Percentiles rank a stretch among this genome's conserved stretches.
phyloP scores from a whole-genome alignment of 2,888 invertebrate genomes.

The Ennomos quercinarius region DNA sequence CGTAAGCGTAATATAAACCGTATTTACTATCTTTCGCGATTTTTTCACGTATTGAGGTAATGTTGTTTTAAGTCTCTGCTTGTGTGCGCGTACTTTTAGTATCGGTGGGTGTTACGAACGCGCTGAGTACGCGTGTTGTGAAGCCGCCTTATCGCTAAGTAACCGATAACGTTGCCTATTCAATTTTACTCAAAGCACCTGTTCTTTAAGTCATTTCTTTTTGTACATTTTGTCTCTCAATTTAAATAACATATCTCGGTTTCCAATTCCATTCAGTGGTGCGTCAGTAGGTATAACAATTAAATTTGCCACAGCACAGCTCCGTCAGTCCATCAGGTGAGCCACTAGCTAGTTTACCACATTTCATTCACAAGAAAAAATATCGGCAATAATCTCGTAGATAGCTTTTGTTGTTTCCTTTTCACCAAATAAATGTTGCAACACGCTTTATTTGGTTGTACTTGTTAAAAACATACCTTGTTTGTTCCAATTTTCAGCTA shows the following conservation, averaged over 20 bases:
- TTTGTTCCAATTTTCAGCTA: slow-evolving; percentile 4
- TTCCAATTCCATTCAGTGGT: slow-evolving; percentile 42
- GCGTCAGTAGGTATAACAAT: slow-evolving; percentile 44
- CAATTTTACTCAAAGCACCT: slow-evolving; percentile 54
- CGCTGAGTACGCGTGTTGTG: slow-evolving; percentile 54
- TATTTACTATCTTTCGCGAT: slow-evolving; percentile 3
- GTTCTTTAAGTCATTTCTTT: slow-evolving; percentile 47
- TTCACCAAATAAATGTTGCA: background rate
- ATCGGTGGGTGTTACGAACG: slow-evolving; percentile 43
- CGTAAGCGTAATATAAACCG: slow-evolving; percentile 9
- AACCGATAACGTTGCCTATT: slow-evolving; percentile 56
- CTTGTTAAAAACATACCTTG: background rate
- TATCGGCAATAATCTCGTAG: slow-evolving; percentile 15
- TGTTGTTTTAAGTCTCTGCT: slow-evolving; percentile 52
- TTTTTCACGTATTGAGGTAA: slow-evolving; percentile 33
- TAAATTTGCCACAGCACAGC: slow-evolving; percentile 35
- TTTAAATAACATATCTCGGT: slow-evolving; percentile 41
- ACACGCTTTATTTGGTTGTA: no score
- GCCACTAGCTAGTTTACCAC: no score
- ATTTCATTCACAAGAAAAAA: no score
- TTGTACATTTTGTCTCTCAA: slow-evolving; percentile 29
- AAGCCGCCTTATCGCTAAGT: slow-evolving; percentile 47
- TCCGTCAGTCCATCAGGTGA: slow-evolving; percentile 4
- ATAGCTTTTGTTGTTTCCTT: slow-evolving; percentile 8
- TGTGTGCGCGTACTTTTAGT: slow-evolving; percentile 52